These are phyloP conservation scores for Seladonia tumulorum DNA, from an alignment of 2,888 invertebrate species.

Conservation along the genomic window DNA sequence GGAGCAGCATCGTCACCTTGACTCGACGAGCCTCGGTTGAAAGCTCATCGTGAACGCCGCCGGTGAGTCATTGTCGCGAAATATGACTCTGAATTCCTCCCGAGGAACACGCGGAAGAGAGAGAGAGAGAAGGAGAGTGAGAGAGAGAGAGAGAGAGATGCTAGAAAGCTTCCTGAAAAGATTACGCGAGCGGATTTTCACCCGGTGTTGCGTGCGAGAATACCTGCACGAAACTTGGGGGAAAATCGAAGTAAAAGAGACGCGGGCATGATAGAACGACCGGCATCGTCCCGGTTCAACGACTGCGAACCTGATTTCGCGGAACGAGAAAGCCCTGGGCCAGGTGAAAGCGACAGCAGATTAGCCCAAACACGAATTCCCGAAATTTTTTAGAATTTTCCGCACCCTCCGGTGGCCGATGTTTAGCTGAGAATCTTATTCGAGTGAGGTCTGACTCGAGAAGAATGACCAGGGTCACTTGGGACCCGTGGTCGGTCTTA, in stretches of 20 bases:
- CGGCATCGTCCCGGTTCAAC: conserved; percentile 58
- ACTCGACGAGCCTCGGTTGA: conserved; percentile 61
- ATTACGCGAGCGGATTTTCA: conserved; percentile 24
- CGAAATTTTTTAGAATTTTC: neutral
- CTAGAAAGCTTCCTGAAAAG: neutral
- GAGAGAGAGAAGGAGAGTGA: neutral
- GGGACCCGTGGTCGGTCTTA: neutral
- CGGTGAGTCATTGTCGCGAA: conserved; percentile 77
- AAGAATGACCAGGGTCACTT: neutral
- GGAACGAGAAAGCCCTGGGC: conserved; percentile 51
- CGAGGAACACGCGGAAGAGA: neutral
- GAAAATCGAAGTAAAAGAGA: neutral
- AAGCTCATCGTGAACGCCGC: conserved; percentile 66
- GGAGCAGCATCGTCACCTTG: conserved; percentile 64
- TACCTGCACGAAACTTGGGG: neutral
- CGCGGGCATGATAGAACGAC: neutral
- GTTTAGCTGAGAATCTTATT: neutral
- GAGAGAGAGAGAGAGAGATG: neutral
- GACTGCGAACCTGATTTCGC: conserved; percentile 63
- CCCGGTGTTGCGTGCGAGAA: neutral
- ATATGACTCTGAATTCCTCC: conserved; percentile 47
- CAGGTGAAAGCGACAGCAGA: conserved; percentile 67
- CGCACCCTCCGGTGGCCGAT: neutral
- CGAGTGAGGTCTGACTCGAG: neutral
- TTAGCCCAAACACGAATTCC: conserved; percentile 20